Evolutionary conservation across 2,113 vertebrate genomes (phyloP).

Genomic region (Recurvirostra avosetta): DNA sequence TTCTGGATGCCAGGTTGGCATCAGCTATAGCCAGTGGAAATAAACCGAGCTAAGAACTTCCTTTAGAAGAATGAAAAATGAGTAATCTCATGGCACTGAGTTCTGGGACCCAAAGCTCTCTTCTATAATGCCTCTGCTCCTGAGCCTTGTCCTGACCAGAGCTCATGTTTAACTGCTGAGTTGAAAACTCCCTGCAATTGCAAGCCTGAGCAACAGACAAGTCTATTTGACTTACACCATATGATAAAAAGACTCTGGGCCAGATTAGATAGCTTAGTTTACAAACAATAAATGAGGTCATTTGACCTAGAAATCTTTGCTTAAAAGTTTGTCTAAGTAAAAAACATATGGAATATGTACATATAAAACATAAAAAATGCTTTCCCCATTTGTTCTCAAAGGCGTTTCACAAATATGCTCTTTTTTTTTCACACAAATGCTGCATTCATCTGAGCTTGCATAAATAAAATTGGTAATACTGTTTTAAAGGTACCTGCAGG

Average conservation of each 20-base stretch:
- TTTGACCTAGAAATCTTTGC: not conserved
- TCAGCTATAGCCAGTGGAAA: not conserved
- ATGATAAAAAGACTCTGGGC: not conserved
- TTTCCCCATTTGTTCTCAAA: not conserved
- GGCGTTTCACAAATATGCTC: not conserved
- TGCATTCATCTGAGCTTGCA: accelerated
- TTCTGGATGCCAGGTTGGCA: not conserved
- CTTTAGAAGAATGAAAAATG: not conserved
- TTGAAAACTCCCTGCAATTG: not conserved
- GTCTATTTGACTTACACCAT: not conserved
- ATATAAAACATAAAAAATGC: not conserved
- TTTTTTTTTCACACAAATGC: not conserved
- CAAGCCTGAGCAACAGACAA: not conserved
- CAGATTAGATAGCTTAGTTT: constrained; percentile 30
- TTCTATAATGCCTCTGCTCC: not conserved
- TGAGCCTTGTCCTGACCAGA: not conserved
- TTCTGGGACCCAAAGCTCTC: not conserved
- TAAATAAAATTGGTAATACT: not conserved
- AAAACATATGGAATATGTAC: not conserved
- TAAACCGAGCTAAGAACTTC: not conserved
- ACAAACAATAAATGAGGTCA: constrained; percentile 22
- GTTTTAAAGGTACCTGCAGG: not conserved
- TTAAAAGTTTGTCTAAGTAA: not conserved
- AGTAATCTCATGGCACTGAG: not conserved
- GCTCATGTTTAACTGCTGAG: not conserved